These are phyloP conservation scores for Eulemur albifrons DNA, from an alignment of 2,797 vertebrate species.

Conservation along the genomic window DNA sequence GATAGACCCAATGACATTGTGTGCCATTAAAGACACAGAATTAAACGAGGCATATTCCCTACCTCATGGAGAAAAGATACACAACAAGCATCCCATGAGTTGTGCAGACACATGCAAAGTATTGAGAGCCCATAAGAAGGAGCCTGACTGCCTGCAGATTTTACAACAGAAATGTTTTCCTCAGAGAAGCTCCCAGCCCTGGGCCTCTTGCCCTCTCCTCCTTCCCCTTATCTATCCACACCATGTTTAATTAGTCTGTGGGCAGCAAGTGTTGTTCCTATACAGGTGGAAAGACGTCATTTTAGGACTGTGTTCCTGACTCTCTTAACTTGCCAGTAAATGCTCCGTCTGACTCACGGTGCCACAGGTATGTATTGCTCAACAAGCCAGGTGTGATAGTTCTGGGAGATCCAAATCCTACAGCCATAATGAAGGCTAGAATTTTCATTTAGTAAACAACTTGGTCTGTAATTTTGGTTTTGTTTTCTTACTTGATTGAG, in stretches of 20 bases:
- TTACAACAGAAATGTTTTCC: background rate
- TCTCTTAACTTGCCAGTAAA: constrained; percentile 32
- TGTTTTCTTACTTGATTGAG: constrained; percentile 45
- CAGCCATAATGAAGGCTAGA: background rate
- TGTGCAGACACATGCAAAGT: background rate
- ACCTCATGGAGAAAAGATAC: background rate
- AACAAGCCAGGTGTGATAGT: constrained; percentile 60
- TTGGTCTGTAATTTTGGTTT: constrained; percentile 31
- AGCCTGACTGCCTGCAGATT: background rate
- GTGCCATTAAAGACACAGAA: background rate
- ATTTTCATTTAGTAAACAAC: constrained; percentile 61
- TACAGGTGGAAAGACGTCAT: constrained; percentile 18
- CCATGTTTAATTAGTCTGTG: background rate
- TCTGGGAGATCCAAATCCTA: constrained; percentile 27
- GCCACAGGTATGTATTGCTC: constrained; percentile 55
- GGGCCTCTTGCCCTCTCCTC: background rate
- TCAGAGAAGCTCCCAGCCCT: background rate
- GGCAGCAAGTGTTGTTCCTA: background rate
- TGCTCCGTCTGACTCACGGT: constrained; percentile 25
- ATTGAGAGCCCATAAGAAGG: background rate
- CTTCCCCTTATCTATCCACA: background rate
- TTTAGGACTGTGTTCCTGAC: background rate
- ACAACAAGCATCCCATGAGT: background rate
- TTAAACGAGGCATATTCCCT: background rate
- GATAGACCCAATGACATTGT: background rate